A percentile compares a stretch with the other conserved stretches of the same genome.
phyloP scores from a whole-genome alignment of 2,888 invertebrate genomes.

The Gandaritis pyraliata region DNA sequence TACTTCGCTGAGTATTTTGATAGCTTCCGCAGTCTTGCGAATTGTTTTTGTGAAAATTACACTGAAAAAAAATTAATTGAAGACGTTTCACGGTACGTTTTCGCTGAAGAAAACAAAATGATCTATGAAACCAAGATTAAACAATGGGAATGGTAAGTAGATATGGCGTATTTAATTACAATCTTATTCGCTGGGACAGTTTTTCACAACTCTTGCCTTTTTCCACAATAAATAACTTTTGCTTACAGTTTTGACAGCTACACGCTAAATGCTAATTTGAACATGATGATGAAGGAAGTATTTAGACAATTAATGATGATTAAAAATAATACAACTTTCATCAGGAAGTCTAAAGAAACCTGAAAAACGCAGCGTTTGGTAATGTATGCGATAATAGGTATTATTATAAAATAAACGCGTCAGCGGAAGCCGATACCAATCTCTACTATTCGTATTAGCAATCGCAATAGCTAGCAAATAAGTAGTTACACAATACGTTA shows the following conservation, averaged over 20 bases:
- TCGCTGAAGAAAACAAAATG: too few species aligned
- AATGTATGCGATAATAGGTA: background rate
- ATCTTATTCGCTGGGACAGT: too few species aligned
- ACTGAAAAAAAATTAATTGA: background rate
- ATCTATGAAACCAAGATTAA: background rate
- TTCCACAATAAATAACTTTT: too few species aligned
- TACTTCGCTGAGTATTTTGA: constrained; percentile 8
- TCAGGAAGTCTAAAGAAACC: too few species aligned
- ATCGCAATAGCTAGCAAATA: constrained; percentile 31
- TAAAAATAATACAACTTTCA: too few species aligned
- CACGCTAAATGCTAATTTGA: too few species aligned
- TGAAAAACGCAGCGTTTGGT: background rate
- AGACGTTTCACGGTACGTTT: too few species aligned
- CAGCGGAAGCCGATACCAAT: constrained; percentile 44
- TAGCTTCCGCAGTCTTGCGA: constrained; percentile 24
- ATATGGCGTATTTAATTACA: too few species aligned
- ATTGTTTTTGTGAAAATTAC: constrained; percentile 9
- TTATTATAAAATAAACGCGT: constrained; percentile 25
- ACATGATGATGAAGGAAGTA: too few species aligned
- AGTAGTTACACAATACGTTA: constrained; percentile 46
- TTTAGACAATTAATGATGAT: too few species aligned
- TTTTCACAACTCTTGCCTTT: background rate
- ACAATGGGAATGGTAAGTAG: background rate
- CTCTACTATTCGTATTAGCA: constrained; percentile 40
- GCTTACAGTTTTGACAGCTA: too few species aligned